A percentile compares a stretch with the other conserved stretches of the same genome.
These are phyloP conservation scores for Batillaria attramentaria DNA, from an alignment of 1,140 invertebrate species.

Conservation along the genomic window DNA sequence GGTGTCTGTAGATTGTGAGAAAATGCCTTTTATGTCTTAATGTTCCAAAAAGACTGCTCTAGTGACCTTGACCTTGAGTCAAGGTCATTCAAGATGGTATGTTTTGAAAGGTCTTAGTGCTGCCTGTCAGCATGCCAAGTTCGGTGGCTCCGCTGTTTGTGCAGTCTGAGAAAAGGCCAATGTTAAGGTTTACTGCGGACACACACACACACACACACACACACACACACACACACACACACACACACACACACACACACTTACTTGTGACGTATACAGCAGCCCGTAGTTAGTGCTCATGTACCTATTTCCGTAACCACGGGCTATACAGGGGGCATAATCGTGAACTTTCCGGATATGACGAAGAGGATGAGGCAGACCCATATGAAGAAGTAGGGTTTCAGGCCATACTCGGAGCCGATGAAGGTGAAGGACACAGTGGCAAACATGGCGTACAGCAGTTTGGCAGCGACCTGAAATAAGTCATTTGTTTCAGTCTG, in stretches of 20 bases:
- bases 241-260: slow-evolving; percentile 11
- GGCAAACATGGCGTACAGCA: slow-evolving; percentile 24
- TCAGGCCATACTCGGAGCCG: slow-evolving; percentile 8
- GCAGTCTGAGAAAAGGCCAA: too few relatives aligned
- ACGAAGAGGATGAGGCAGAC: slow-evolving; percentile 32
- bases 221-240: not conserved
- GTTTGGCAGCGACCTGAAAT: slow-evolving; percentile 23
- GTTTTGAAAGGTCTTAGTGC: too few relatives aligned
- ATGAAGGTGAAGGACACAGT: slow-evolving; percentile 16
- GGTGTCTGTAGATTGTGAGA: too few relatives aligned
- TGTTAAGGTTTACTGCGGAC: too few relatives aligned
- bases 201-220: slow-evolving; percentile 13
- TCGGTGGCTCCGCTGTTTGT: too few relatives aligned
- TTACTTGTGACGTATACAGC: slow-evolving; percentile 38
- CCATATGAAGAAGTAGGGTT: slow-evolving; percentile 22
- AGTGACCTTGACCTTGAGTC: too few relatives aligned
- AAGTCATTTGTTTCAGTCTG: too few relatives aligned
- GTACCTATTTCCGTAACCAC: slow-evolving; percentile 25
- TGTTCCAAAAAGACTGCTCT: not conserved
- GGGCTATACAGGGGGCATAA: slow-evolving; percentile 17
- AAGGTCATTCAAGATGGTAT: too few relatives aligned
- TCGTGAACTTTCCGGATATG: slow-evolving; percentile 14
- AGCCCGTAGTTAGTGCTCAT: slow-evolving; percentile 42
- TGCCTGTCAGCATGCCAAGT: too few relatives aligned
- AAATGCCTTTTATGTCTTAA: too few relatives aligned